A percentile compares a stretch with the other conserved stretches of the same genome.
Conservation (phyloP, 2,797 vertebrate species). For the Gouania willdenowi region DNA sequence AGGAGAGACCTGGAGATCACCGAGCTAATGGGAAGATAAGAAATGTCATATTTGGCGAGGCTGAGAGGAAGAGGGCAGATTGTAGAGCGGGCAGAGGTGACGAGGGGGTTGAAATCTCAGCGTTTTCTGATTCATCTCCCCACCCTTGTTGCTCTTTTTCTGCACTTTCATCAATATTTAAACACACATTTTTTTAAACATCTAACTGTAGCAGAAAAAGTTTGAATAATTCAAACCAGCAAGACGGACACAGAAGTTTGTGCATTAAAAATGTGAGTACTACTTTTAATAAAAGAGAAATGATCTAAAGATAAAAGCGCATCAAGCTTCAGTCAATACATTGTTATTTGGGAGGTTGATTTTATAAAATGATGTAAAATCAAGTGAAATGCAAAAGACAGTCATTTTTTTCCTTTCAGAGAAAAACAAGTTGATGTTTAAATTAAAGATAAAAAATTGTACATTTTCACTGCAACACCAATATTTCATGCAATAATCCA, state of each 20-base stretch:
- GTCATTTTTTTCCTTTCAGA: no score
- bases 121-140: conserved; percentile 71
- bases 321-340: no score
- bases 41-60: conserved; percentile 55
- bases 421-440: no score
- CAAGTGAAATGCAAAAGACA: no score
- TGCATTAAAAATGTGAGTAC: conserved; percentile 55
- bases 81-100: conserved; percentile 17
- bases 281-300: conserved; percentile 29
- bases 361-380: no score
- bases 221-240: conserved; percentile 76
- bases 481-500: no score
- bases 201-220: conserved; percentile 56
- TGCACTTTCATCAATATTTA: conserved; percentile 84
- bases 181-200: conserved; percentile 77
- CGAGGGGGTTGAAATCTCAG: conserved; percentile 40
- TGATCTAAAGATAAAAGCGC: no score
- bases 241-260: conserved; percentile 47
- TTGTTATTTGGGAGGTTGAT: no score
- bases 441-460: no score
- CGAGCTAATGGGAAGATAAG: conserved; percentile 60
- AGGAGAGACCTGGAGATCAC: conserved; percentile 50
- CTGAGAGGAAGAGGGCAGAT: conserved; percentile 15
- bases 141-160: conserved; percentile 57
- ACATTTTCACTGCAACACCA: no score